Evolutionary conservation across 1,140 invertebrate species (phyloP).

Genomic region (Pseudomyrmex concolor): DNA sequence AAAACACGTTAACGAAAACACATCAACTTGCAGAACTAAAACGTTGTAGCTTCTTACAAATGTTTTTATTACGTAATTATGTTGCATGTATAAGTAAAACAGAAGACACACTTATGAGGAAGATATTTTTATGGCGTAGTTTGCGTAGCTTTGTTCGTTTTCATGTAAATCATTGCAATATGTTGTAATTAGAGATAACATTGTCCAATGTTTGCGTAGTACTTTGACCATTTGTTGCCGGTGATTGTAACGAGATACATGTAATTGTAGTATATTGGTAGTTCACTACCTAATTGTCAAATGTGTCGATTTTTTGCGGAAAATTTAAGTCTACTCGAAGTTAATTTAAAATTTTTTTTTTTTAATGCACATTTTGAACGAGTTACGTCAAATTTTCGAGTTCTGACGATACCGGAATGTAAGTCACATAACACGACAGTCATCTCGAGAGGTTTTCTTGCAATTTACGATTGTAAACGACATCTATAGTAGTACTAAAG

Average conservation of each 20-base stretch:
- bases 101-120: conserved; percentile 3
- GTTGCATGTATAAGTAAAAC: conserved; percentile 3
- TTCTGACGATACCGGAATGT: not conserved
- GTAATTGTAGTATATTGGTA: not conserved
- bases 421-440: not conserved
- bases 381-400: not conserved
- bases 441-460: conserved; percentile 1
- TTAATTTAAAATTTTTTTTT: no score
- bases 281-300: not conserved
- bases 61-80: not conserved
- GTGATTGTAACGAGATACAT: not conserved
- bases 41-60: conserved; percentile 8
- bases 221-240: conserved; percentile 19
- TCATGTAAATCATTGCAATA: conserved; percentile 10
- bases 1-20: no score
- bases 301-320: not conserved
- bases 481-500: not conserved
- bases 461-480: not conserved
- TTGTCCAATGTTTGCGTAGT: conserved; percentile 28
- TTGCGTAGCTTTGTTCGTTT: conserved; percentile 20
- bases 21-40: not conserved
- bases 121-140: conserved; percentile 22
- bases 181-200: conserved; percentile 10
- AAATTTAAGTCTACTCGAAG: not conserved
- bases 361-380: not conserved